A percentile compares a stretch with the other conserved stretches of the same genome.
These are phyloP conservation scores for Pollenia angustigena DNA, from an alignment of 2,888 invertebrate genomes.

Conservation along the genomic window DNA sequence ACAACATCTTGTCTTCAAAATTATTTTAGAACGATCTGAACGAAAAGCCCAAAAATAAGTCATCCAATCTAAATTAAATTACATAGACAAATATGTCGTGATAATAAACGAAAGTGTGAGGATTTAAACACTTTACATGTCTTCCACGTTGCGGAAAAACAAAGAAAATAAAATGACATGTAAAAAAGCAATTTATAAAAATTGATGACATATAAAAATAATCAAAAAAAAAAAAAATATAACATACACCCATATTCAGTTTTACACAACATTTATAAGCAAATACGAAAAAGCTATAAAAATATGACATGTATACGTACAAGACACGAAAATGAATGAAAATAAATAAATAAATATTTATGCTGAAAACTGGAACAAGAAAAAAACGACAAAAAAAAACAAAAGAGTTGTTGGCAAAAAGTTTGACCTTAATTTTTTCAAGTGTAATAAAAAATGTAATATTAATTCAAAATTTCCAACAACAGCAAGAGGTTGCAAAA, in stretches of 20 bases:
- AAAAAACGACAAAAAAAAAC: slow-evolving; percentile 18
- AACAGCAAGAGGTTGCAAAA: slow-evolving; percentile 54
- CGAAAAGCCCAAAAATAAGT: not conserved
- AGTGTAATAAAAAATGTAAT: slow-evolving; percentile 58
- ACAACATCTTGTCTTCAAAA: too few relatives aligned
- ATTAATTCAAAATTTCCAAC: slow-evolving; percentile 39
- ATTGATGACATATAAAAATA: slow-evolving; percentile 59
- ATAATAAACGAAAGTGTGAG: not conserved
- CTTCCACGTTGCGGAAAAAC: not conserved
- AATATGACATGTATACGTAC: slow-evolving; percentile 13
- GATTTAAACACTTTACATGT: not conserved
- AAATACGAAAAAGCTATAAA: slow-evolving; percentile 8
- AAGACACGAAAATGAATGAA: slow-evolving; percentile 24
- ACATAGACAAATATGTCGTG: not conserved
- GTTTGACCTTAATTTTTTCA: slow-evolving; percentile 71
- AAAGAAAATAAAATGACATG: slow-evolving; percentile 40
- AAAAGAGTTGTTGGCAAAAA: slow-evolving; percentile 64
- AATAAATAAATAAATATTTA: slow-evolving; percentile 34
- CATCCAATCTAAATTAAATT: not conserved
- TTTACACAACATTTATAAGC: not conserved
- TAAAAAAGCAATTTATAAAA: slow-evolving; percentile 62
- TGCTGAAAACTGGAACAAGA: slow-evolving; percentile 37
- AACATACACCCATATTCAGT: not conserved
- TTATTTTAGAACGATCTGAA: too few relatives aligned
- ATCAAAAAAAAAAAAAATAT: not conserved